phyloP scores from a whole-genome alignment of 2,797 vertebrate genomes.

The Phrynocephalus vlangalii region DNA sequence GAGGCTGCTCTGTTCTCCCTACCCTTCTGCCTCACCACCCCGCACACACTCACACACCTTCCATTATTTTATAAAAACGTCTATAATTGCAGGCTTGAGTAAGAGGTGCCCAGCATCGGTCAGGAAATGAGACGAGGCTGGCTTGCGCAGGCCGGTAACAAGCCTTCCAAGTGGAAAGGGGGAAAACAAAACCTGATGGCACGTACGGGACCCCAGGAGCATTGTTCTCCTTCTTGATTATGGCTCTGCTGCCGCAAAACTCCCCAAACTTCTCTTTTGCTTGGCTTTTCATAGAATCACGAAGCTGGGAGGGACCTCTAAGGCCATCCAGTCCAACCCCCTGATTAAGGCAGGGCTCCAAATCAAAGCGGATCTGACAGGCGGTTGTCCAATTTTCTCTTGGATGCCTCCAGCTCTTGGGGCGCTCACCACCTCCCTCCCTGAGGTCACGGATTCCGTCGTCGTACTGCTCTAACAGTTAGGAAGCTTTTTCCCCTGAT shows the following conservation, averaged over 20 bases:
- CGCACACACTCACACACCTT: neutral
- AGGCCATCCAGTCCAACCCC: too few species aligned
- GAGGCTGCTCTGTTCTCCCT: constrained; percentile 61
- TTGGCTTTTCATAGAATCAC: too few species aligned
- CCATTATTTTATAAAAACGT: constrained; percentile 74
- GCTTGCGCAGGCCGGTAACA: constrained; percentile 71
- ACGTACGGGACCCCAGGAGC: constrained; percentile 68
- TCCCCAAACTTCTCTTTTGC: neutral
- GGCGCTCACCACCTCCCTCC: too few species aligned
- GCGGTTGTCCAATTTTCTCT: too few species aligned
- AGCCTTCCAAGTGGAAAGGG: constrained; percentile 69
- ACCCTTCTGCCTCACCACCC: constrained; percentile 48
- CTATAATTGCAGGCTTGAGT: constrained; percentile 73
- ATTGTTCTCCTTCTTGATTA: constrained; percentile 75
- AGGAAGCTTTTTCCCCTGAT: too few species aligned
- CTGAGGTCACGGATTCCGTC: too few species aligned
- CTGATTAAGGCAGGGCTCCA: too few species aligned
- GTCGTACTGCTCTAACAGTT: too few species aligned
- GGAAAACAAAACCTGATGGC: constrained; percentile 79
- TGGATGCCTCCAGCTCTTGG: too few species aligned
- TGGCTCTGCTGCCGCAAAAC: constrained; percentile 68
- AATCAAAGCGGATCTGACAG: too few species aligned
- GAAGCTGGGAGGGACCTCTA: too few species aligned
- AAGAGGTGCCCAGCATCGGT: constrained; percentile 67
- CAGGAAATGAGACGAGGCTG: constrained; percentile 72